phyloP scores from a whole-genome alignment of 2,888 invertebrate genomes.

The Troilus luridus region DNA sequence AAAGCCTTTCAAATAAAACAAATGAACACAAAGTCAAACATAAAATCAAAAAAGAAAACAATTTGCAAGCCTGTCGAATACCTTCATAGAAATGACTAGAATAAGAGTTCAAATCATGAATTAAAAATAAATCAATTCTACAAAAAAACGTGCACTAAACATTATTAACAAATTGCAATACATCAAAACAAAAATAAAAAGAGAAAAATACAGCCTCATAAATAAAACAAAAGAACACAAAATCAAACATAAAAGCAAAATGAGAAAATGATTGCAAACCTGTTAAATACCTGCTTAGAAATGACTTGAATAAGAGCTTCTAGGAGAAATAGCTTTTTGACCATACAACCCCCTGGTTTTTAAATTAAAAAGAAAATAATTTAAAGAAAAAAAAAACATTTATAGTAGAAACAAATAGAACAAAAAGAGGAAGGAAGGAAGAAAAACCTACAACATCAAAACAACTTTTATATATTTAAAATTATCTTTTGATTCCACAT shows the following conservation, averaged over 20 bases:
- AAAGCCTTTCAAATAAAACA: neutral
- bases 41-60: neutral
- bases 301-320: neutral
- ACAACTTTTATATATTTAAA: conserved; percentile 31
- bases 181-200: neutral
- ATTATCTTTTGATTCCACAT: conserved; percentile 28
- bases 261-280: neutral
- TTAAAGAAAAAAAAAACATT: neutral
- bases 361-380: neutral
- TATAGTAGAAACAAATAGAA: neutral
- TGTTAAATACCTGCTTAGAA: neutral
- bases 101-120: too few relatives aligned
- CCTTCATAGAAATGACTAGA: too few relatives aligned
- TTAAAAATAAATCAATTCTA: neutral
- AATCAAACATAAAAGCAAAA: neutral
- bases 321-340: neutral
- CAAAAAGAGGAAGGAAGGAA: neutral
- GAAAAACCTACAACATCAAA: conserved; percentile 30
- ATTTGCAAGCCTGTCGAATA: too few relatives aligned
- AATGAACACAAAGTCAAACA: neutral
- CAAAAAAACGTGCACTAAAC: neutral
- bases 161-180: neutral
- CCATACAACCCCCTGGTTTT: neutral
- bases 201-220: neutral
- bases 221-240: neutral